A percentile compares a stretch with the other conserved stretches of the same genome.
Evolutionary conservation across 2,113 vertebrate species (phyloP).

Genomic region (Menura novaehollandiae): DNA sequence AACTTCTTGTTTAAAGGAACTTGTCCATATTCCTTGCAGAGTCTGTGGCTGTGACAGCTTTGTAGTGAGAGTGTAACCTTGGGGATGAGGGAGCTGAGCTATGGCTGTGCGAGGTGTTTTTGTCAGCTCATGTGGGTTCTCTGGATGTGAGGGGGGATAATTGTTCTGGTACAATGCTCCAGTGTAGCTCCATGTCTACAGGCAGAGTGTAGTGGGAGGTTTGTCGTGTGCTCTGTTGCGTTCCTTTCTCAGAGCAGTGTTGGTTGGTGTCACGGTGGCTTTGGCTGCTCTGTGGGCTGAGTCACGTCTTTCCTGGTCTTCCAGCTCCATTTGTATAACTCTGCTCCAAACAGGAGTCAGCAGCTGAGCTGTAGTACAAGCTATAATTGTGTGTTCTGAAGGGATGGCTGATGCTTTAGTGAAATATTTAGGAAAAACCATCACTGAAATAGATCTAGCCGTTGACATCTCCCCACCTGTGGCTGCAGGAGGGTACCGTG

Average conservation of each 20-base stretch:
- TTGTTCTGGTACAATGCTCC: neutral
- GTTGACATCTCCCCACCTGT: neutral
- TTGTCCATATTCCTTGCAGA: fast-evolving
- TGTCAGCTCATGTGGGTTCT: fast-evolving
- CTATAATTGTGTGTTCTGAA: neutral
- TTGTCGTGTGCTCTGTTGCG: neutral
- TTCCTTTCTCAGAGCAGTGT: neutral
- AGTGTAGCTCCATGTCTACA: fast-evolving
- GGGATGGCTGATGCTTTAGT: neutral
- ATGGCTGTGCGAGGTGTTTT: neutral
- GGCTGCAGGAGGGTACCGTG: neutral
- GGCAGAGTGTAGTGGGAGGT: neutral
- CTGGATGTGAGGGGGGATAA: neutral
- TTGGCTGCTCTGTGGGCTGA: neutral
- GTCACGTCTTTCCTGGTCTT: neutral
- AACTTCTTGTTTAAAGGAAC: neutral
- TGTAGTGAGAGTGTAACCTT: neutral
- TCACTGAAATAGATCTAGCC: neutral
- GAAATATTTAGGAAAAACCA: neutral
- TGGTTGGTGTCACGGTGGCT: fast-evolving
- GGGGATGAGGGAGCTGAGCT: neutral
- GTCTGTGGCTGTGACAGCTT: neutral
- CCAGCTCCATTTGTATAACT: neutral
- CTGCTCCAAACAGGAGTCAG: neutral
- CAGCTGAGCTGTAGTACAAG: neutral